These are phyloP conservation scores for Chouioia cunea DNA, from an alignment of 2,888 invertebrate genomes.

Conservation along the genomic window DNA sequence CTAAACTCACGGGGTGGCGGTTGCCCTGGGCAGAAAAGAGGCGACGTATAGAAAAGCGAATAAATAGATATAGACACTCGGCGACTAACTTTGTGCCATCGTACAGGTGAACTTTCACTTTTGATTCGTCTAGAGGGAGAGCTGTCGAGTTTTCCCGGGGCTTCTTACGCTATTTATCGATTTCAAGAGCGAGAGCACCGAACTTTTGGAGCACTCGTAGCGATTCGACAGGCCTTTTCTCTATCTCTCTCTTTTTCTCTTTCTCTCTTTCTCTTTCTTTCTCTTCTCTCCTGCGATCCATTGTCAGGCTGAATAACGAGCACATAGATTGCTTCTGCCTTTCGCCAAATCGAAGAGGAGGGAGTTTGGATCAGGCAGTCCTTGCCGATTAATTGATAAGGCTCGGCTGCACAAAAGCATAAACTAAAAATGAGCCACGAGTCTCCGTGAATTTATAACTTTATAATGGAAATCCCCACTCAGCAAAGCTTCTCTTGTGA, in stretches of 20 bases:
- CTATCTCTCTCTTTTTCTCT: constrained; percentile 22
- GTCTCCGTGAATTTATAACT: constrained; percentile 34
- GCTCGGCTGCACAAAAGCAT: constrained; percentile 32
- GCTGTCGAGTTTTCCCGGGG: background rate
- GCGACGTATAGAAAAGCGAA: background rate
- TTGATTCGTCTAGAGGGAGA: constrained; percentile 17
- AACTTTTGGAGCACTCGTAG: constrained; percentile 37
- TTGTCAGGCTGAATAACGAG: constrained; percentile 49
- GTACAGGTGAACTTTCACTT: constrained; percentile 43
- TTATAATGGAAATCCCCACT: constrained; percentile 40
- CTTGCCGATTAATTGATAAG: constrained; percentile 47
- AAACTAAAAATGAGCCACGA: constrained; percentile 27
- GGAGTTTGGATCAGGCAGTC: constrained; percentile 26
- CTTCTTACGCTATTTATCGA: constrained; percentile 6
- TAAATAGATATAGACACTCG: constrained; percentile 35
- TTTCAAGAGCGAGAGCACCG: background rate
- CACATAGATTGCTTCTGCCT: constrained; percentile 37
- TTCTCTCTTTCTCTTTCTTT: background rate
- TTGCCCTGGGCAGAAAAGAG: background rate
- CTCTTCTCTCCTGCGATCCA: constrained; percentile 34
- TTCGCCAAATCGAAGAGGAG: background rate
- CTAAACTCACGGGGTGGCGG: constrained; percentile 28
- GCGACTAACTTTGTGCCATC: constrained; percentile 39
- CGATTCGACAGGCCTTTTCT: constrained; percentile 33
- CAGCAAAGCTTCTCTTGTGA: constrained; percentile 9